A percentile compares a stretch with the other conserved stretches of the same genome.
phyloP scores from a whole-genome alignment of 2,113 vertebrate species.

The Scatophagus argus region DNA sequence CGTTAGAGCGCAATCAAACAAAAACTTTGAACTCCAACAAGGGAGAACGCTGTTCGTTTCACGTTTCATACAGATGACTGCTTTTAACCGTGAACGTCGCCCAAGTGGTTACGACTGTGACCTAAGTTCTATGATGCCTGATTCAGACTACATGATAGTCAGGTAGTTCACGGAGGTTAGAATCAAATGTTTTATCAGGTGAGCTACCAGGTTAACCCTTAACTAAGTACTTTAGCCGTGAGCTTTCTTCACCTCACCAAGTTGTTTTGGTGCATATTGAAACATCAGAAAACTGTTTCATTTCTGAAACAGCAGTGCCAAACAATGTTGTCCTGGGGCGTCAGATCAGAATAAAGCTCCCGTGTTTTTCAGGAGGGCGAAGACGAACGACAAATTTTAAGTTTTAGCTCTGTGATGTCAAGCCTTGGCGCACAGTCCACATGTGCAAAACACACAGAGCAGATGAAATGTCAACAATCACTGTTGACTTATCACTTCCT shows the following conservation, averaged over 20 bases:
- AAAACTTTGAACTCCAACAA: not conserved
- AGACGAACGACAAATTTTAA: too few species aligned
- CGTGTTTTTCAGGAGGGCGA: not conserved
- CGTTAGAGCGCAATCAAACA: not conserved
- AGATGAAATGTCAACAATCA: not conserved
- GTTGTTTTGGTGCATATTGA: not conserved
- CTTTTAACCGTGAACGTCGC: not conserved
- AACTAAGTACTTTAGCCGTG: not conserved
- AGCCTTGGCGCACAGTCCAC: not conserved
- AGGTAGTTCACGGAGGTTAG: too few species aligned
- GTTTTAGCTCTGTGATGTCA: not conserved
- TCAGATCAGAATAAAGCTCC: not conserved
- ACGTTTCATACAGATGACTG: not conserved
- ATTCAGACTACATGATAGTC: not conserved
- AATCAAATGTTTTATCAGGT: too few species aligned
- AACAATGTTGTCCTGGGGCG: not conserved
- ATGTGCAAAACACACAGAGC: not conserved
- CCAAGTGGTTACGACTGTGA: not conserved
- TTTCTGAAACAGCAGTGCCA: not conserved
- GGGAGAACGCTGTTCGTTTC: not conserved
- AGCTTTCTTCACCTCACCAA: not conserved
- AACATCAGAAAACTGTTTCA: not conserved
- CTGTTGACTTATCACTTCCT: not conserved
- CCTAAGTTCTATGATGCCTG: not conserved
- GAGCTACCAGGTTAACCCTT: too few species aligned